phyloP scores from a whole-genome alignment of 2,888 invertebrate genomes.

The Agrotis ipsilon region DNA sequence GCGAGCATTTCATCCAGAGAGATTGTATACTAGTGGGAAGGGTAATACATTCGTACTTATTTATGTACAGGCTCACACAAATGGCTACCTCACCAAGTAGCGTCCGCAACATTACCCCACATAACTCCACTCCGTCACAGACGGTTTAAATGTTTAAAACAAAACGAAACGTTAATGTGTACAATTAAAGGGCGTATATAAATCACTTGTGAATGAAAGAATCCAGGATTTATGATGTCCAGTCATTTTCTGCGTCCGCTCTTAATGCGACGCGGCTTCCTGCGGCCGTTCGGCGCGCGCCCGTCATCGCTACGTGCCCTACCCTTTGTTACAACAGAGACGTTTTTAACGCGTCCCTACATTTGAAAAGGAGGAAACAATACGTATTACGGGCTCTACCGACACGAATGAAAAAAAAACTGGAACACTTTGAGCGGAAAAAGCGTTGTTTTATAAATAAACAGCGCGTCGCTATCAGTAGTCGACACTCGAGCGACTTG shows the following conservation, averaged over 20 bases:
- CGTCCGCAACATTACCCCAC: conserved; percentile 34
- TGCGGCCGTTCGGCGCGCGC: conserved; percentile 65
- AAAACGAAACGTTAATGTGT: conserved; percentile 63
- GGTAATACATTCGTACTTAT: conserved; percentile 18
- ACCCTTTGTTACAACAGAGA: conserved; percentile 75
- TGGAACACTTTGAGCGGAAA: conserved; percentile 84
- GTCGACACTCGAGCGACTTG: conserved; percentile 88
- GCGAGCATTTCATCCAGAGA: conserved; percentile 27
- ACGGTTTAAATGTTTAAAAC: conserved; percentile 59
- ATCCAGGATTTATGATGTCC: conserved; percentile 72
- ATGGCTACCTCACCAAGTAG: conserved; percentile 22
- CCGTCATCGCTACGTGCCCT: conserved; percentile 66
- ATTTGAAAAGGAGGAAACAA: conserved; percentile 78
- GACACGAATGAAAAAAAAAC: conserved; percentile 75
- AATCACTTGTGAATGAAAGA: conserved; percentile 71
- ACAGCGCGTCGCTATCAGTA: conserved; percentile 86
- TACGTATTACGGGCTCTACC: conserved; percentile 72
- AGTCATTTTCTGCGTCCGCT: conserved; percentile 70
- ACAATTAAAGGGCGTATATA: conserved; percentile 67
- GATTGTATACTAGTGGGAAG: neutral
- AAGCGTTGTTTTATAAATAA: conserved; percentile 89
- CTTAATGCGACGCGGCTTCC: conserved; percentile 71
- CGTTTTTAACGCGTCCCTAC: conserved; percentile 79
- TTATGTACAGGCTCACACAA: conserved; percentile 19
- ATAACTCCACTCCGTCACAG: conserved; percentile 49